Evolutionary conservation across 2,888 invertebrate genomes (phyloP).

Genomic region (Cosmia trapezina): DNA sequence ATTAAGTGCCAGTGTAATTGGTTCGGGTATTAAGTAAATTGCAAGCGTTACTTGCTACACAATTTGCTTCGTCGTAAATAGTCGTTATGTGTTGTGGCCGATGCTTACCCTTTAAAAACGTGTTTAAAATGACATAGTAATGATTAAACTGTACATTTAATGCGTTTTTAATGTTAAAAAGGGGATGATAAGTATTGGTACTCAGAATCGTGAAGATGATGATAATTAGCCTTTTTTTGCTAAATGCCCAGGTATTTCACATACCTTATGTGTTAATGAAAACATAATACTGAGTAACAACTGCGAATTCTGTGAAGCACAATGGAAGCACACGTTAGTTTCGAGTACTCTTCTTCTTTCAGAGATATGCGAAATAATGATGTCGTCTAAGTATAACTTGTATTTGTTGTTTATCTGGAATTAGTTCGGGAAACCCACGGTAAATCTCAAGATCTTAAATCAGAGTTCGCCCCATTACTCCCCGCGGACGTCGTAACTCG

Average conservation of each 20-base stretch:
- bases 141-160: slow-evolving; percentile 42
- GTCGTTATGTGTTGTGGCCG: slow-evolving; percentile 25
- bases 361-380: slow-evolving; percentile 7
- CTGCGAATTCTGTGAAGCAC: slow-evolving; percentile 26
- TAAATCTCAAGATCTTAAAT: slow-evolving; percentile 49
- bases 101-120: slow-evolving; percentile 56
- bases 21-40: slow-evolving; percentile 56
- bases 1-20: slow-evolving; percentile 63
- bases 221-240: slow-evolving; percentile 17
- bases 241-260: slow-evolving; percentile 4
- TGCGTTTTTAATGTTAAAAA: slow-evolving; percentile 43
- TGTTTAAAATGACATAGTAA: slow-evolving; percentile 52
- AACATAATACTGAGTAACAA: slow-evolving; percentile 35
- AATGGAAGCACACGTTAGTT: not conserved
- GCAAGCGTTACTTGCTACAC: slow-evolving; percentile 52
- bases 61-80: slow-evolving; percentile 44
- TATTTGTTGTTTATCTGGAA: slow-evolving; percentile 26
- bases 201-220: slow-evolving; percentile 26
- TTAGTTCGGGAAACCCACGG: slow-evolving; percentile 13
- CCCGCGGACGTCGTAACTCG: slow-evolving; percentile 30
- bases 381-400: slow-evolving; percentile 13
- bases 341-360: not conserved
- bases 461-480: slow-evolving; percentile 43
- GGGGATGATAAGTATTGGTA: slow-evolving; percentile 32
- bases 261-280: slow-evolving; percentile 45